Conservation (phyloP, 2,113 vertebrate species). For the Percopsis transmontana region DNA sequence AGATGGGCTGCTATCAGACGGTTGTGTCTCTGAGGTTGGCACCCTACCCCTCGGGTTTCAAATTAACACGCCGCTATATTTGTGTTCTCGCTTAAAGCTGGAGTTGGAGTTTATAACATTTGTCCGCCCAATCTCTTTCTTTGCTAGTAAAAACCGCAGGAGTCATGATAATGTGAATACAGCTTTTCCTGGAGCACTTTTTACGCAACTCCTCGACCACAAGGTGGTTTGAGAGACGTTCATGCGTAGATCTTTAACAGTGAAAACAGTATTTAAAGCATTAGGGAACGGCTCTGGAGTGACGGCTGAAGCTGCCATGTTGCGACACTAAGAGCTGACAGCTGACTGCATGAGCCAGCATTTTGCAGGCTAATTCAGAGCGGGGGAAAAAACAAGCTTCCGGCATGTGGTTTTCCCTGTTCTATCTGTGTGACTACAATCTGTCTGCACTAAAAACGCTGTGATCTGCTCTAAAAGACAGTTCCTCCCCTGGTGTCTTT, state of each 20-base stretch:
- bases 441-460: constrained; percentile 45
- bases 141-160: constrained; percentile 59
- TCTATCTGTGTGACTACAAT: constrained; percentile 50
- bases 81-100: constrained; percentile 31
- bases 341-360: constrained; percentile 60
- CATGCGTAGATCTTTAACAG: constrained; percentile 67
- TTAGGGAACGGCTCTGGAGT: constrained; percentile 62
- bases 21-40: too few species aligned
- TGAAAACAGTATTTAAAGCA: constrained; percentile 71
- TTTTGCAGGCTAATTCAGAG: constrained; percentile 59
- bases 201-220: constrained; percentile 65
- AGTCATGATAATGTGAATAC: constrained; percentile 64
- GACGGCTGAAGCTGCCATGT: constrained; percentile 62
- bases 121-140: constrained; percentile 29
- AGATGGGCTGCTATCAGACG: too few species aligned
- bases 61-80: too few species aligned
- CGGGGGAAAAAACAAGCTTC: constrained; percentile 51
- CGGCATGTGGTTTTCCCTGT: constrained; percentile 56
- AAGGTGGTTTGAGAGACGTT: constrained; percentile 60
- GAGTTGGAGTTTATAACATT: constrained; percentile 27
- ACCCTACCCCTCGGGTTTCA: too few species aligned
- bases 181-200: constrained; percentile 56
- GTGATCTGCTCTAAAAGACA: constrained; percentile 27
- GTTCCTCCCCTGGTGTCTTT: constrained; percentile 40
- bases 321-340: constrained; percentile 48